Conservation (phyloP, 92 coral and sea anemone genomes). For the Parazoanthus atlanticus region DNA sequence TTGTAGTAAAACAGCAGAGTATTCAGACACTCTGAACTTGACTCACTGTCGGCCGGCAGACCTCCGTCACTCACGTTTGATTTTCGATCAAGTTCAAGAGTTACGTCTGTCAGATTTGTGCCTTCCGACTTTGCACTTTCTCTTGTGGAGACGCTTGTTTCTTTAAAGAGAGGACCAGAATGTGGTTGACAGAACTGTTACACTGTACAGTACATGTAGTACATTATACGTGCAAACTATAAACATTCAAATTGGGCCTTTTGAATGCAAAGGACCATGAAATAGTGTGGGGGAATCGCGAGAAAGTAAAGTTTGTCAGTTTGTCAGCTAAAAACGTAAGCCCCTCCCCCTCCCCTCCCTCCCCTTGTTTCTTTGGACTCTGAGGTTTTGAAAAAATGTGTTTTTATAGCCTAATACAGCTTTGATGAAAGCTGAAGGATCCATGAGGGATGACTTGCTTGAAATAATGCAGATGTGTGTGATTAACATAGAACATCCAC, state of each 20-base stretch:
- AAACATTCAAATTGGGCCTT: not conserved
- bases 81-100: not conserved
- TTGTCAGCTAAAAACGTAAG: too few species aligned
- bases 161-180: not conserved
- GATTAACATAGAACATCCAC: too few species aligned
- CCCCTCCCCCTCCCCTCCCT: too few species aligned
- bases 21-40: not conserved
- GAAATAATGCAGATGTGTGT: too few species aligned
- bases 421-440: too few species aligned
- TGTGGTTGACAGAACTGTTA: not conserved
- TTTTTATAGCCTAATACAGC: too few species aligned
- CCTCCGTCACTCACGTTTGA: not conserved
- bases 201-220: not conserved
- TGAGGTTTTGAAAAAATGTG: too few species aligned
- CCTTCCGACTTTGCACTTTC: not conserved
- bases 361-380: too few species aligned
- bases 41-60: not conserved
- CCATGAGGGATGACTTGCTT: too few species aligned
- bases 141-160: not conserved
- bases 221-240: not conserved
- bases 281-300: too few species aligned
- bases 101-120: not conserved
- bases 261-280: not conserved
- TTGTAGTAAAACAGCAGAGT: not conserved
- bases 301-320: too few species aligned